Conservation (phyloP, 2,797 vertebrate genomes). For the Coregonus suidteri region DNA sequence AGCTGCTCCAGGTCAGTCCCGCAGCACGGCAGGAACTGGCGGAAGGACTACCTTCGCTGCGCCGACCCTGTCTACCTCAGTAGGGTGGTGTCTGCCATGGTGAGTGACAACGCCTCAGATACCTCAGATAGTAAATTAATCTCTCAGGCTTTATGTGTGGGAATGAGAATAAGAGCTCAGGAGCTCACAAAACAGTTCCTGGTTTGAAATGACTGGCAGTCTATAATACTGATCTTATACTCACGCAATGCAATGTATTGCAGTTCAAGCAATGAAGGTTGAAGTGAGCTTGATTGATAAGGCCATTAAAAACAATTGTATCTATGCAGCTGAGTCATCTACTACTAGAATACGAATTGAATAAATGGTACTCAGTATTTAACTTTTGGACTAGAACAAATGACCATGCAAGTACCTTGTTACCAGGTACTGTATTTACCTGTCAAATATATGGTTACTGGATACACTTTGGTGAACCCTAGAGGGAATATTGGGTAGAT, state of each 20-base stretch:
- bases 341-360: not conserved
- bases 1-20: slow-evolving; percentile 85
- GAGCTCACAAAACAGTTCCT: slow-evolving; percentile 15
- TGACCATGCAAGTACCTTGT: too few species aligned
- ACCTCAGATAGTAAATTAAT: not conserved
- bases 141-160: not conserved
- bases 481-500: too few species aligned
- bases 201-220: slow-evolving; percentile 20
- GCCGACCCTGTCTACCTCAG: slow-evolving; percentile 83
- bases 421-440: too few species aligned
- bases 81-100: slow-evolving; percentile 91
- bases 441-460: too few species aligned
- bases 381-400: too few species aligned
- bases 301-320: too few species aligned
- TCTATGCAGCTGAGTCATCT: too few species aligned
- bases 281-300: too few species aligned
- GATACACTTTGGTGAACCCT: too few species aligned
- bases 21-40: slow-evolving; percentile 72
- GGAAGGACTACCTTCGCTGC: slow-evolving; percentile 78
- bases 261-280: too few species aligned
- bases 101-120: slow-evolving; percentile 60
- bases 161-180: not conserved
- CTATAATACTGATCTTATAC: not conserved
- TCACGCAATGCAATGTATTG: not conserved
- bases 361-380: slow-evolving; percentile 12